These are phyloP conservation scores for Thermophis baileyi DNA, from an alignment of 2,113 vertebrate genomes.

Conservation along the genomic window DNA sequence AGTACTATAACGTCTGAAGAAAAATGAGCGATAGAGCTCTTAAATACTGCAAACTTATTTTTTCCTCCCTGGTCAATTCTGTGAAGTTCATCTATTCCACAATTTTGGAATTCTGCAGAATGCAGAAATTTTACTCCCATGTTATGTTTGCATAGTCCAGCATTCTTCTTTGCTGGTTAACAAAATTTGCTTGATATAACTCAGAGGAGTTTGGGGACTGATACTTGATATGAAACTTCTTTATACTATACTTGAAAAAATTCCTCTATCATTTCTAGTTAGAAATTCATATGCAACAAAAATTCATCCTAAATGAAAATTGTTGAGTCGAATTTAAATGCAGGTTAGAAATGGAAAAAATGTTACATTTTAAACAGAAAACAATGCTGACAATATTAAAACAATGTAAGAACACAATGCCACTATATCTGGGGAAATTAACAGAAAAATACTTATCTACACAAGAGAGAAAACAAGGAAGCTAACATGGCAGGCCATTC, in stretches of 20 bases:
- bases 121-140: background rate
- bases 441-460: background rate
- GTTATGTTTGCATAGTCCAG: background rate
- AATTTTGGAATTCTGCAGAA: background rate
- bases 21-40: background rate
- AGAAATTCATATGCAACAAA: background rate
- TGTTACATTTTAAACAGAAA: background rate
- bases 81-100: background rate
- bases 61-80: background rate
- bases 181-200: background rate
- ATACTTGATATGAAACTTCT: background rate
- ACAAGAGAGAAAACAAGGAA: background rate
- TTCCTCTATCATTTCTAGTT: background rate
- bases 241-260: background rate
- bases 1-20: background rate
- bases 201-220: background rate
- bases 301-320: background rate
- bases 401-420: background rate
- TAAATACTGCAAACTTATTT: background rate
- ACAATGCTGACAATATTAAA: background rate
- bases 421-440: background rate
- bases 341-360: background rate
- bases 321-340: background rate
- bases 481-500: background rate
- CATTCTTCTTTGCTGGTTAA: background rate